Base-by-base conservation (phyloP, 2,888 invertebrate species). In the Drosophila bunnanda region DNA sequence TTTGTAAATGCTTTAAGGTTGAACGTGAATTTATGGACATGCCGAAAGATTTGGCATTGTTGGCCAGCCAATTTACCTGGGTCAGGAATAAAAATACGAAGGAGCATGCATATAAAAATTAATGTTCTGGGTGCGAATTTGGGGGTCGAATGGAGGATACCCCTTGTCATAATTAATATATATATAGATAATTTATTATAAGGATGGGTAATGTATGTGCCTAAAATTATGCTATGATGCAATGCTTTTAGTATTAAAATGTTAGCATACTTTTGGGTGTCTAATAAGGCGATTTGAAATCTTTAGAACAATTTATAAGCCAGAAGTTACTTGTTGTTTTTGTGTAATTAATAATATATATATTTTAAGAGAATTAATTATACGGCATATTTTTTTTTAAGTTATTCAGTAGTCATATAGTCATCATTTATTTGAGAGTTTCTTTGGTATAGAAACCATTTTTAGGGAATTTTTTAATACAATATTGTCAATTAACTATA, bases 21-120 rank as follows among this genome's bases (percentile, higher is more conserved):
- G 54, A 68, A 61, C 46, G 59, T 56, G 67, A 69, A 77, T 71
- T 77, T 84, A 84, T 77, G 77, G 61, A 69, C 65, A 76, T 77
- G 57, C 53, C 39, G 30, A 20, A 62, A 54, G 46, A 75, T 67
- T 83, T 71, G n/a, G 38, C 55, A 22, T 54, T 67, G 62, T 48
- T 43, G 30, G 41, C 52, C 30, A 30, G 44, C 36, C 50, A 67
- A 55, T 67, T 66, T 67, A 67, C 67, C 67, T 55, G 67, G 53
- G 34, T 12, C n/a, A 41, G 32, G 22, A 6, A 55, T 30, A 38
- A 13, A 32, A 20, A 65, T 32, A 50, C 28, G 9, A 28, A 46
- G 46, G 6, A 28, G 46, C 34, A 10, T 22, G 6, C 9, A 39
- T 54, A 28, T n/a, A 44, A 25, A 36, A 56, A 36, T 41, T 30